Evolutionary conservation across 2,797 vertebrate species (phyloP).

Genomic region (Ptychobarbus kaznakovi): DNA sequence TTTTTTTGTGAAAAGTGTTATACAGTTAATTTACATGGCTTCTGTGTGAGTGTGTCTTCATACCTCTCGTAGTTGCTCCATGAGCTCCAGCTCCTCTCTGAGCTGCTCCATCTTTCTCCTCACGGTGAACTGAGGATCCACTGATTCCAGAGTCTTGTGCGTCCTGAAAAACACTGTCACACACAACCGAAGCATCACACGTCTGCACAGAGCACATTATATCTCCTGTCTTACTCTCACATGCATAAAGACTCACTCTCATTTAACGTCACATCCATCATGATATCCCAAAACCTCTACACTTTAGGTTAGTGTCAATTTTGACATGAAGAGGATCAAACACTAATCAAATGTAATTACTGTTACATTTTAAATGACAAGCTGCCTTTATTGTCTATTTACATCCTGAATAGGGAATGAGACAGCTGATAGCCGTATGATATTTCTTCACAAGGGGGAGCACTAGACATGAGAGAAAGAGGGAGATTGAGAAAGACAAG

Average conservation of each 20-base stretch:
- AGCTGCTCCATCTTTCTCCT: constrained; percentile 96
- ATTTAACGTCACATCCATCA: neutral
- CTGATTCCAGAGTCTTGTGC: constrained; percentile 89
- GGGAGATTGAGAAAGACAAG: neutral
- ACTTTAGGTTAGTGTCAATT: neutral
- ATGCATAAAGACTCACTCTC: constrained; percentile 22
- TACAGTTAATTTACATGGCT: neutral
- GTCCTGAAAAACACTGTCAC: constrained; percentile 83
- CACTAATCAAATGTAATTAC: neutral
- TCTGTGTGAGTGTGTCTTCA: neutral
- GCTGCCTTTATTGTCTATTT: neutral
- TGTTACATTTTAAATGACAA: neutral
- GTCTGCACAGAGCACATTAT: constrained; percentile 9
- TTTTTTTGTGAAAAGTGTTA: neutral
- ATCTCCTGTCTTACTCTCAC: constrained; percentile 3
- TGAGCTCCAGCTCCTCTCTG: constrained; percentile 88
- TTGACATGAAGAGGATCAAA: neutral
- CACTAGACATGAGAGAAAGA: neutral
- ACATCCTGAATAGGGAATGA: neutral
- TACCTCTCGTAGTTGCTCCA: constrained; percentile 78
- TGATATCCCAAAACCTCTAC: neutral
- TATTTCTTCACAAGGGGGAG: constrained; percentile 32
- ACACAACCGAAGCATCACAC: constrained; percentile 23
- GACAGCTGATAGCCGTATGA: neutral
- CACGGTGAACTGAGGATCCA: constrained; percentile 96